phyloP scores from a whole-genome alignment of 2,113 vertebrate species.

The Lagopus leucura region DNA sequence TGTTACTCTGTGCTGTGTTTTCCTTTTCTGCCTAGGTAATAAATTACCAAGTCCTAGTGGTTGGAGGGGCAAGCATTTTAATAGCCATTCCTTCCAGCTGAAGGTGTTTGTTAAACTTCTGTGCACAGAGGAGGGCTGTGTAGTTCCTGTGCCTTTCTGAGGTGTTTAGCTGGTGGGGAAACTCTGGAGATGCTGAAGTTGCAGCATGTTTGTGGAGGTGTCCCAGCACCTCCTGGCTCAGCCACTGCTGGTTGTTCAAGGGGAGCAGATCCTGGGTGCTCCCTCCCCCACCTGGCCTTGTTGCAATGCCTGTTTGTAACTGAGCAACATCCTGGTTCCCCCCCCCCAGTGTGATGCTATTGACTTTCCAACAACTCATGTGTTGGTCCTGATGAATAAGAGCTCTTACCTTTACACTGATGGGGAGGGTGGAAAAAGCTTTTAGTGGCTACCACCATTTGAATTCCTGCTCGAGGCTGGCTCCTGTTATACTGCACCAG shows the following conservation, averaged over 20 bases:
- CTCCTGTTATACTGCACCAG: background rate
- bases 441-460: background rate
- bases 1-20: fast-evolving
- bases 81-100: background rate
- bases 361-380: background rate
- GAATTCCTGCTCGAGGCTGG: background rate
- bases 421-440: background rate
- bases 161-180: fast-evolving
- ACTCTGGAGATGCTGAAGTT: background rate
- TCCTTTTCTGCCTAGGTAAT: background rate
- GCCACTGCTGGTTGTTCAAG: fast-evolving
- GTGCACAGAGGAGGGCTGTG: background rate
- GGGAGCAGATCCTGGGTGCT: background rate
- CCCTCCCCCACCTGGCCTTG: background rate
- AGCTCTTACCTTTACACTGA: background rate
- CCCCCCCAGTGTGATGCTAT: background rate
- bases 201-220: fast-evolving
- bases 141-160: fast-evolving
- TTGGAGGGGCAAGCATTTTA: too few relatives aligned
- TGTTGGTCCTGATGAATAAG: background rate
- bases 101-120: background rate
- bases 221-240: fast-evolving
- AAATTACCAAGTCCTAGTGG: background rate
- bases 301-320: background rate
- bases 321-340: fast-evolving